Evolutionary conservation across 2,797 vertebrate genomes (phyloP).

Genomic region (Adelosebastes latens): DNA sequence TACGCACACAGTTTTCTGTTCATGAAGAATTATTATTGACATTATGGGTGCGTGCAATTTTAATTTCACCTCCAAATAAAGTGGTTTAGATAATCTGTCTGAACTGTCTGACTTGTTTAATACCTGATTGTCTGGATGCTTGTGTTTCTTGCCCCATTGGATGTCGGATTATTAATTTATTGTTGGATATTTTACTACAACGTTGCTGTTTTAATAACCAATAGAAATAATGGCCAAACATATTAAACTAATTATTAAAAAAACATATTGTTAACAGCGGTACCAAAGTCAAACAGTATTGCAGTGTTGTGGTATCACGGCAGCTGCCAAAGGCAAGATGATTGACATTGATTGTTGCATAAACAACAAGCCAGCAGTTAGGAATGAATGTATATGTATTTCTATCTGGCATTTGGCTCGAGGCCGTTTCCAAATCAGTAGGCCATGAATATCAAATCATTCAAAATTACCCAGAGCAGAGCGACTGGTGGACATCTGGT

Average conservation of each 20-base stretch:
- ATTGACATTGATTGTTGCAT: conserved; percentile 61
- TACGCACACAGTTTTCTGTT: neutral
- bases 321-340: conserved; percentile 40
- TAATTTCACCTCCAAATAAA: neutral
- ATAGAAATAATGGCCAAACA: neutral
- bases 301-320: conserved; percentile 7
- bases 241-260: neutral
- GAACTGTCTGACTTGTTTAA: neutral
- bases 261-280: neutral
- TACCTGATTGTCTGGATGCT: neutral
- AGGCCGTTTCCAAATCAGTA: conserved; percentile 69
- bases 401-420: conserved; percentile 60
- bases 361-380: conserved; percentile 43
- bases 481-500: conserved; percentile 72
- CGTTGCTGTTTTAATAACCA: neutral
- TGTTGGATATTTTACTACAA: neutral
- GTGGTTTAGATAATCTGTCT: neutral
- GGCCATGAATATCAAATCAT: conserved; percentile 73
- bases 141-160: neutral
- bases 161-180: neutral
- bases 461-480: conserved; percentile 60
- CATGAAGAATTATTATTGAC: neutral
- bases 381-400: conserved; percentile 50
- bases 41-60: neutral
- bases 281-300: neutral